Conservation (phyloP, 1,140 invertebrate species). For the Monomorium pharaonis region DNA sequence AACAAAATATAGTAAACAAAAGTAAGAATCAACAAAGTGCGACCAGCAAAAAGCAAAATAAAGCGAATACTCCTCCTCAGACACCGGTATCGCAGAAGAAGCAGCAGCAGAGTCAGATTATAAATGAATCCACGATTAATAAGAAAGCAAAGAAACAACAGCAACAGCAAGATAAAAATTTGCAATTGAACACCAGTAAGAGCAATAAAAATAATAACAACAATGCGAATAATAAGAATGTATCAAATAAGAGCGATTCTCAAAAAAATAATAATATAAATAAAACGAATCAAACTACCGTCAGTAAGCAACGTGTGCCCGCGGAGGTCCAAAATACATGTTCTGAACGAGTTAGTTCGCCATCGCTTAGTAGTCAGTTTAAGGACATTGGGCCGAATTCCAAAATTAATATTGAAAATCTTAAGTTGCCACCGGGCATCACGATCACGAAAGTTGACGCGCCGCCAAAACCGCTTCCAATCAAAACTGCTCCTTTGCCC, state of each 20-base stretch:
- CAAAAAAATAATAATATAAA: conserved; percentile 55
- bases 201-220: conserved; percentile 69
- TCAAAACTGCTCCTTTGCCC: conserved; percentile 79
- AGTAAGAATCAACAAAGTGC: conserved; percentile 72
- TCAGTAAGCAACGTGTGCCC: conserved; percentile 63
- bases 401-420: conserved; percentile 87
- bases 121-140: conserved; percentile 52
- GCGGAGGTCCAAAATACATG: conserved; percentile 55
- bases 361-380: conserved; percentile 75
- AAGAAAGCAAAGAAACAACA: conserved; percentile 73
- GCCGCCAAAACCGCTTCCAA: conserved; percentile 82
- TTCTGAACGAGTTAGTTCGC: conserved; percentile 67
- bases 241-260: conserved; percentile 61
- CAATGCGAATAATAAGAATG: conserved; percentile 55
- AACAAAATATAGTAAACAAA: conserved; percentile 61
- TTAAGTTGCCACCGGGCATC: conserved; percentile 92
- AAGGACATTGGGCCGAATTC: conserved; percentile 76
- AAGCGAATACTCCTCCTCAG: conserved; percentile 63
- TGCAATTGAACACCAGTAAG: conserved; percentile 64
- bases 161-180: conserved; percentile 70
- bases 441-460: conserved; percentile 93
- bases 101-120: conserved; percentile 65
- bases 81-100: conserved; percentile 67
- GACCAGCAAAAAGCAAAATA: conserved; percentile 74
- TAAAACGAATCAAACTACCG: conserved; percentile 49